Evolutionary conservation across 2,888 invertebrate genomes (phyloP), one percentile per base, ranked within the genome.

Genomic region (Thyatira batis): DNA sequence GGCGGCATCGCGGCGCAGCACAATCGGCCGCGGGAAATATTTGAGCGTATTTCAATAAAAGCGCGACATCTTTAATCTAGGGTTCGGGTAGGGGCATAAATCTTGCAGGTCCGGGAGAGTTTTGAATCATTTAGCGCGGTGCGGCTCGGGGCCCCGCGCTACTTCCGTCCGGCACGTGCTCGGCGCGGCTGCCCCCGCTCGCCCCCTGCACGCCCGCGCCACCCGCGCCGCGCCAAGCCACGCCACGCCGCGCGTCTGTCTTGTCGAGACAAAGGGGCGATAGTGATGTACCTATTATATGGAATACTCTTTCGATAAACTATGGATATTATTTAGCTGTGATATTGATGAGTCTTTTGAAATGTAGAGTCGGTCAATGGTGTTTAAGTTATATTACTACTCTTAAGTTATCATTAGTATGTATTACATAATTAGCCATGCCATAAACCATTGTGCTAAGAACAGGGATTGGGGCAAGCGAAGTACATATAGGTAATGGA

Each of bases 51-150:
- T 90, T 89, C 90, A 90, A 92, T 92, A 90, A 87, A 85, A 83
- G 87, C 85, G 87, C 87, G 91, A 91, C 91, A 88, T 90, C 89
- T 90, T 89, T 92, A 91, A 91, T 91, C 91, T 89, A 87, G 87
- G 88, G 88, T 86, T 87, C 87, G 89, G 87, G 89, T 81, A 85
- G 80, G 80, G 86, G 89, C 88, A 91, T 92, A 91, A 92, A 92
- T 92, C 91, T 91, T 92, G 91, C 91, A 92, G 88, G 89, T 87
- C 82, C 88, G 85, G 71, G 80, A 81, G 87, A 87, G 90, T 90
- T 91, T 89, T 92, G 92, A 92, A 92, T 92, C 92, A 92, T 92
- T 92, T 92, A 91, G 90, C 91, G 86, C 82, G 87, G 84, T 77
- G 78, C 73, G 77, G 80, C 74, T 73, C 74, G 74, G 70, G 80